A percentile compares a stretch with the other conserved stretches of the same genome.
Conservation (phyloP, 2,113 vertebrate species). For the Scophthalmus maximus region DNA sequence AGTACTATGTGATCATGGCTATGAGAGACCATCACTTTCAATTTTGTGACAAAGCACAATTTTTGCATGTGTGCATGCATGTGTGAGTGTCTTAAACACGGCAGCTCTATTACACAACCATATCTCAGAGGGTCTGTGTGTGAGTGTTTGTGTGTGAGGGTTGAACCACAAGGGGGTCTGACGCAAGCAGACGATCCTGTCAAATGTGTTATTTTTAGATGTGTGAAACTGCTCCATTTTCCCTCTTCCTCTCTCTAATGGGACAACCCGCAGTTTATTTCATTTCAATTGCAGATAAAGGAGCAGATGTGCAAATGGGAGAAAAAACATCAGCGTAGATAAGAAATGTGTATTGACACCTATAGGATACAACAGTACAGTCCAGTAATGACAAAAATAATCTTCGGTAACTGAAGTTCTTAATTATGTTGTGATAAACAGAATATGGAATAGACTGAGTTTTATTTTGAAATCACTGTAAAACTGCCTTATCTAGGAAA, state of each 20-base stretch:
- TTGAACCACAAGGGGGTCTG: slow-evolving; percentile 60
- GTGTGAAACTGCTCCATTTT: slow-evolving; percentile 74
- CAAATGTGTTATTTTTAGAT: slow-evolving; percentile 80
- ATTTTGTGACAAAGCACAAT: slow-evolving; percentile 15
- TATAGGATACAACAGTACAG: slow-evolving; percentile 17
- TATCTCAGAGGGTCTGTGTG: slow-evolving; percentile 42
- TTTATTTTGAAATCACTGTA: slow-evolving; percentile 32
- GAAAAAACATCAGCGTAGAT: slow-evolving; percentile 38
- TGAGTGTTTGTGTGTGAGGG: slow-evolving; percentile 49
- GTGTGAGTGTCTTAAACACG: slow-evolving; percentile 23
- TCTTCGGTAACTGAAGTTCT: too few species aligned
- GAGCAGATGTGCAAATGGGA: slow-evolving; percentile 52
- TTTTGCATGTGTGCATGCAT: neutral
- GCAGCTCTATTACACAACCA: slow-evolving; percentile 55
- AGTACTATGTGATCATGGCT: slow-evolving; percentile 2
- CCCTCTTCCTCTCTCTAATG: slow-evolving; percentile 20
- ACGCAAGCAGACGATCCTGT: slow-evolving; percentile 71
- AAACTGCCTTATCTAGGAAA: slow-evolving; percentile 17
- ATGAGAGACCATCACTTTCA: slow-evolving; percentile 4
- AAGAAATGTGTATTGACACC: slow-evolving; percentile 18
- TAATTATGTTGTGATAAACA: too few species aligned
- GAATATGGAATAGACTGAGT: slow-evolving; percentile 18
- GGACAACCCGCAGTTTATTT: slow-evolving; percentile 59
- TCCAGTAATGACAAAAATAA: slow-evolving; percentile 2
- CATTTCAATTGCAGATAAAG: slow-evolving; percentile 63